A percentile compares a stretch with the other conserved stretches of the same genome.
phyloP scores from a whole-genome alignment of 2,797 vertebrate species.

The Neosalanx taihuensis region DNA sequence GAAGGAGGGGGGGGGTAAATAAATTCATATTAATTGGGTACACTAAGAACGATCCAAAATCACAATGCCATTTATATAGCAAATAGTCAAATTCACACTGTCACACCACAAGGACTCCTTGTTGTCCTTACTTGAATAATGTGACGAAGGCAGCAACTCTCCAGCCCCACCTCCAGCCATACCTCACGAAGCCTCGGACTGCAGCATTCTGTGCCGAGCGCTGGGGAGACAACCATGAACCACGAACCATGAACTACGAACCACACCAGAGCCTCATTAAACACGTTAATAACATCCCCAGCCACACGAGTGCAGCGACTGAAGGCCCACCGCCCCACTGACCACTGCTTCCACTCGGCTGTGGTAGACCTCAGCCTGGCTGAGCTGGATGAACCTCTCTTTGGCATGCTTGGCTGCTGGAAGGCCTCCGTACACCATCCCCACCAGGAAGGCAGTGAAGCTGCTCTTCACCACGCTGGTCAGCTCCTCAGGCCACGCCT shows the following conservation, averaged over 20 bases:
- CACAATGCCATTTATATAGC: too few species aligned
- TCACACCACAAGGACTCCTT: neutral
- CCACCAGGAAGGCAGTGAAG: slow-evolving; percentile 63
- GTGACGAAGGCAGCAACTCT: slow-evolving; percentile 82
- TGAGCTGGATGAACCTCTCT: slow-evolving; percentile 78
- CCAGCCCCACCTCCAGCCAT: slow-evolving; percentile 96
- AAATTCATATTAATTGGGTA: too few species aligned
- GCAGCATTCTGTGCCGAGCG: slow-evolving; percentile 85
- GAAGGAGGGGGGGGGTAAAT: too few species aligned
- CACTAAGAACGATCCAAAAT: too few species aligned
- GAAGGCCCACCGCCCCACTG: slow-evolving; percentile 37
- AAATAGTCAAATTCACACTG: too few species aligned
- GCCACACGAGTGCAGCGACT: neutral
- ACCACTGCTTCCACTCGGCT: slow-evolving; percentile 87
- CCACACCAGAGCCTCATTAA: neutral
- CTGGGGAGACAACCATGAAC: slow-evolving; percentile 54
- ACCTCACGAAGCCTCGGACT: slow-evolving; percentile 84
- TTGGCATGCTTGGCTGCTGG: slow-evolving; percentile 81
- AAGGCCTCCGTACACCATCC: slow-evolving; percentile 84
- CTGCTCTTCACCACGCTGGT: slow-evolving; percentile 69
- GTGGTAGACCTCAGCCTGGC: slow-evolving; percentile 81
- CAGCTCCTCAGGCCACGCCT: slow-evolving; percentile 76
- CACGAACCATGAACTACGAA: too few species aligned
- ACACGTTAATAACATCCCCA: neutral
- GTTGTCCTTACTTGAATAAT: slow-evolving; percentile 85